Conservation (phyloP, 2,113 vertebrate species). For the Pseudorectes ferrugineus region DNA sequence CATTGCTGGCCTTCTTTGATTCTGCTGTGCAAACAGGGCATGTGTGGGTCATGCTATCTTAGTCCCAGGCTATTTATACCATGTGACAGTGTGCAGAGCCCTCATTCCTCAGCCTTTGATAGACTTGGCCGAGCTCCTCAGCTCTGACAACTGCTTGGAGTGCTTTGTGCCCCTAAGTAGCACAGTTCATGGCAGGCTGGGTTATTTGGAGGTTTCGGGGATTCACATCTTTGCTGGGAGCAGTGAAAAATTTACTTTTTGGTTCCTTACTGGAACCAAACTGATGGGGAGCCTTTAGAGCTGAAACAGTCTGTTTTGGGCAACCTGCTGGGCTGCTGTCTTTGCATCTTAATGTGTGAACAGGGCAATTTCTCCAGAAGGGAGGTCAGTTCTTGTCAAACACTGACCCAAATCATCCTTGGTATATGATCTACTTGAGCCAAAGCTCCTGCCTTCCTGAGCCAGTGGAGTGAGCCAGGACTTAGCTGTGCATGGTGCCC, state of each 20-base stretch:
- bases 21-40: not conserved
- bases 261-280: not conserved
- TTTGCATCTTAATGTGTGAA: not conserved
- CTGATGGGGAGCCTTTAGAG: not conserved
- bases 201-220: not conserved
- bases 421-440: not conserved
- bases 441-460: not conserved
- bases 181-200: not conserved
- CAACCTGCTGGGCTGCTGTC: not conserved
- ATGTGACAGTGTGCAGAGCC: not conserved
- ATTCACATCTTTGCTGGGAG: not conserved
- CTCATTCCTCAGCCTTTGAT: not conserved
- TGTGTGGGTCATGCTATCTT: not conserved
- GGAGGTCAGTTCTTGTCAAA: not conserved
- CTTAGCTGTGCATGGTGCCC: not conserved
- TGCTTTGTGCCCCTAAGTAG: not conserved
- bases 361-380: not conserved
- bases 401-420: not conserved
- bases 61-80: conserved; percentile 7
- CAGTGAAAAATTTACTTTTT: not conserved
- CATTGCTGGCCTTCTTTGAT: not conserved
- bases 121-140: not conserved
- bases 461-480: not conserved
- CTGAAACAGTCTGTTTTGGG: not conserved
- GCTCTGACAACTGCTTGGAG: not conserved